Conservation (phyloP, 2,888 invertebrate species). For the Scrobipalpa costella region DNA sequence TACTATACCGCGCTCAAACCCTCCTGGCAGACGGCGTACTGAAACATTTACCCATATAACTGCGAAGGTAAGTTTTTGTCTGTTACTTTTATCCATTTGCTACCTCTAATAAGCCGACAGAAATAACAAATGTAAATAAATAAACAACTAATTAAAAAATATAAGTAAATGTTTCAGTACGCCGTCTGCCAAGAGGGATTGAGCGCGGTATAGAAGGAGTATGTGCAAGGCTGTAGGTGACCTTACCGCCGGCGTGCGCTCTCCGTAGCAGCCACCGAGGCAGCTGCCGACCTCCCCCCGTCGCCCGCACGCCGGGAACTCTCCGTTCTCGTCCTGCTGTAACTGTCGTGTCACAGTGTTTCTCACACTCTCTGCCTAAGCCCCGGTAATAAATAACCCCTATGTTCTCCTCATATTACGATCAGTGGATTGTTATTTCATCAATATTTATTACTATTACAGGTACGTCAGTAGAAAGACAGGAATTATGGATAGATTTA, state of each 20-base stretch:
- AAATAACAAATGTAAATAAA: too few relatives aligned
- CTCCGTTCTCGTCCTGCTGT: constrained; percentile 78
- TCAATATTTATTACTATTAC: background rate
- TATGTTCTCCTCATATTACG: background rate
- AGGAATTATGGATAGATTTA: background rate
- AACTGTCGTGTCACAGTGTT: constrained; percentile 68
- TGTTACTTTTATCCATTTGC: too few relatives aligned
- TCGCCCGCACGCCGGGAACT: constrained; percentile 82
- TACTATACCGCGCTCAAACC: too few relatives aligned
- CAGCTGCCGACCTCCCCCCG: constrained; percentile 83
- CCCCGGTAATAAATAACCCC: background rate
- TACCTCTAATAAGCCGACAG: too few relatives aligned
- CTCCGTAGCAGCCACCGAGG: constrained; percentile 86
- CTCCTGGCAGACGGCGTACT: too few relatives aligned
- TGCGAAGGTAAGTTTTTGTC: too few relatives aligned
- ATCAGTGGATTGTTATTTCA: background rate
- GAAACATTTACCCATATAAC: too few relatives aligned
- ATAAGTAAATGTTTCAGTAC: too few relatives aligned
- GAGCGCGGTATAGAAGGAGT: too few relatives aligned
- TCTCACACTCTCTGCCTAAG: constrained; percentile 36
- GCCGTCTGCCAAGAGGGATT: too few relatives aligned
- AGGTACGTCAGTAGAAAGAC: background rate
- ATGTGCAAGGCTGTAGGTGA: constrained; percentile 37
- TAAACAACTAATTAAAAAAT: too few relatives aligned
- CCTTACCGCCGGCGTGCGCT: constrained; percentile 89